These are phyloP conservation scores for Echinarachnius parma DNA, from an alignment of 53 echinoderm and acorn worm species.

Conservation along the genomic window DNA sequence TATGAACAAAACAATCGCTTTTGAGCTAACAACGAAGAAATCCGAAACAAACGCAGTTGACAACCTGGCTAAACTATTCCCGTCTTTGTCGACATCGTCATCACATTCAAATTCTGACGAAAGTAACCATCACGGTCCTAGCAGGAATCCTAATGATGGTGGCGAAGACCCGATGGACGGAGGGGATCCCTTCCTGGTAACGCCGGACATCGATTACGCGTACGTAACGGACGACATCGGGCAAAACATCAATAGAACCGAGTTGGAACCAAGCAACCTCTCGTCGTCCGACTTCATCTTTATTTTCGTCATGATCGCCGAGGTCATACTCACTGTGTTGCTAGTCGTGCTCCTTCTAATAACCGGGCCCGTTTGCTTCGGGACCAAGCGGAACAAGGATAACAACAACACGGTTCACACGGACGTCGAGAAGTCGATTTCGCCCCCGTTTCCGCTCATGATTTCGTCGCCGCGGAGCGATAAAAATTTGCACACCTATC, in stretches of 20 bases:
- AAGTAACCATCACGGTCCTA: too few species aligned
- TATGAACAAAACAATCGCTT: conserved; percentile 21
- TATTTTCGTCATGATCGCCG: conserved; percentile 45
- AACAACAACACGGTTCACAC: conserved; percentile 13
- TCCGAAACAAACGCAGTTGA: conserved; percentile 1
- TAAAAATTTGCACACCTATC: background rate
- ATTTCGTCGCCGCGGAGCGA: conserved; percentile 13
- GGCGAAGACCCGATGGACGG: conserved; percentile 16
- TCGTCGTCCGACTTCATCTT: conserved; percentile 39
- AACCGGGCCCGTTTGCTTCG: conserved; percentile 39
- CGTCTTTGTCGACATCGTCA: conserved; percentile 22
- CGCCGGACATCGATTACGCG: conserved; percentile 1
- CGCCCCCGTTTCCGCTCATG: conserved; percentile 15
- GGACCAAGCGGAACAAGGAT: conserved; percentile 26
- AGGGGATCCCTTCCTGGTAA: conserved; percentile 20
- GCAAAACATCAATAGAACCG: conserved; percentile 27
- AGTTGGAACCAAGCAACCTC: background rate
- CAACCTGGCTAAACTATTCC: background rate
- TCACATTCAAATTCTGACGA: too few species aligned
- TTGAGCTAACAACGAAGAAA: conserved; percentile 17
- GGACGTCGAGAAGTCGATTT: conserved; percentile 22
- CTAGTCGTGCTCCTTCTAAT: conserved; percentile 36
- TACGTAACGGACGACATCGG: conserved; percentile 8
- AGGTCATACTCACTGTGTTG: conserved; percentile 27
- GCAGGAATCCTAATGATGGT: background rate